Evolutionary conservation across 2,888 invertebrate species (phyloP), one percentile per base, ranked within the genome.

Genomic region (Tethea ocularis): DNA sequence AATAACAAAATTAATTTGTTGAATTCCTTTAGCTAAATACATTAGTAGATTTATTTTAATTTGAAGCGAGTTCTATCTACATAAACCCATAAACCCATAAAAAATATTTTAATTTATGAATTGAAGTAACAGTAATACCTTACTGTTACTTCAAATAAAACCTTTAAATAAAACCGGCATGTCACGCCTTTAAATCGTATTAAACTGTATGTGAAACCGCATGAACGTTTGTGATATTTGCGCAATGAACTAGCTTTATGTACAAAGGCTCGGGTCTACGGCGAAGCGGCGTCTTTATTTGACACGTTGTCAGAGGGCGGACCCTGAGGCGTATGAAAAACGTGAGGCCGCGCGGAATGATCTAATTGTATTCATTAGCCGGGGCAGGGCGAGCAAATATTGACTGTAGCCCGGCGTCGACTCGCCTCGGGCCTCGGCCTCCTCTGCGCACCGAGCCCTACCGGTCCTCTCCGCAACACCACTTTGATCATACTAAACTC

Each of bases 311-410:
- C 83, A 79, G 84, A 82, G 85, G 84, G 79, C 81, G 79, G 75
- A 62, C 78, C 82, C 80, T 70, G 83, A 81, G 83, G 87, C 88
- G 90, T 88, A 89, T 87, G 90, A 90, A 89, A 89, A 89, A 88
- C 87, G 90, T 87, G 89, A 89, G 92, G 92, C 88, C 91, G 88
- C 89, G 91, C 82, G 91, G 92, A 93, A 93, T 92, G 92, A 93
- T 93, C 92, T 92, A 92, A 93, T 93, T 92, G 91, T 91, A 91
- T 93, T 93, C 92, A 93, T 93, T 92, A 93, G 92, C 87, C 83
- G 83, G 91, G 88, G 82, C 86, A 84, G 87, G 87, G 82, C 82
- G 83, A 62, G 88, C 92, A 92, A 93, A 93, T 91, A 91, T 93
- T 93, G 90, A 91, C 92, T 78, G 75, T 71, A 78, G 83, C 80